Conservation (phyloP, 2,113 vertebrate genomes). For the Rhagologus leucostigma region DNA sequence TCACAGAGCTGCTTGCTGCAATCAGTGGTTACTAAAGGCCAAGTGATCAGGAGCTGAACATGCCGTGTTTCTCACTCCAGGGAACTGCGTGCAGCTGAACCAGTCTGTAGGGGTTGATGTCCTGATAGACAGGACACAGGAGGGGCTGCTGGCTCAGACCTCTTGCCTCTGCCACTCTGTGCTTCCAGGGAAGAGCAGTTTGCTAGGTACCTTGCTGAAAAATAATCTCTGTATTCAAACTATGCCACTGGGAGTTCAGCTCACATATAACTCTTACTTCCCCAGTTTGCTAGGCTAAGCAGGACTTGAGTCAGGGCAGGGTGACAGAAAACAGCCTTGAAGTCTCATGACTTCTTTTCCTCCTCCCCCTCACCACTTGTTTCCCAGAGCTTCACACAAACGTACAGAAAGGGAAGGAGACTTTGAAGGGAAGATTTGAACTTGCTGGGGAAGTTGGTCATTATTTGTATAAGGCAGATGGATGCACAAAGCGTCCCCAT, state of each 20-base stretch:
- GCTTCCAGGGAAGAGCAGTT: neutral
- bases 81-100: neutral
- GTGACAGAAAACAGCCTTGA: neutral
- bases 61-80: accelerated
- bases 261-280: neutral
- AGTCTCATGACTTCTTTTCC: neutral
- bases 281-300: neutral
- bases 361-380: neutral
- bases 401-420: neutral
- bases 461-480: neutral
- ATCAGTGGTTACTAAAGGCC: neutral
- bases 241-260: neutral
- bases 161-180: neutral
- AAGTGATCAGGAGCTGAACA: neutral
- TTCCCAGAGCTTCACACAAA: neutral
- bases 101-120: neutral
- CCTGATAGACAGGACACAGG: neutral
- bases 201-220: neutral
- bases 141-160: neutral
- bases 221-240: neutral
- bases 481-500: accelerated
- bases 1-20: neutral
- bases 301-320: neutral
- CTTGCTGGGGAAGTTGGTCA: neutral
- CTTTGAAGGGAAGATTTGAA: neutral